These are phyloP conservation scores for Oncorhynchus kisutch DNA, from an alignment of 2,113 vertebrate genomes.

Conservation along the genomic window DNA sequence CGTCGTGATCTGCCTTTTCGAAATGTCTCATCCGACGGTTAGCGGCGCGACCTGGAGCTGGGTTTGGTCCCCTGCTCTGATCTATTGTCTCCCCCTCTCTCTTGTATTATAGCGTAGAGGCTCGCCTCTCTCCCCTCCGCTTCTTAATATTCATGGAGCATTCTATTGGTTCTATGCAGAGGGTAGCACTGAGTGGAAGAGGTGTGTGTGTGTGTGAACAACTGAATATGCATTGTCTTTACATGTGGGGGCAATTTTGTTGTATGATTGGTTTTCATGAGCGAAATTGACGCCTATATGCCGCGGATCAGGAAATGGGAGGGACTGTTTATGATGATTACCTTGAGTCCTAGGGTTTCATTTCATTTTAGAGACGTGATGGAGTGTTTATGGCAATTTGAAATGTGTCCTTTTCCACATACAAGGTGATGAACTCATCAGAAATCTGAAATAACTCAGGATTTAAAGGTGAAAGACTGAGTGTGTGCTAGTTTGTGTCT, in stretches of 20 bases:
- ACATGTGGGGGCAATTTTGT: neutral
- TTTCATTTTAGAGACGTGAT: constrained; percentile 43
- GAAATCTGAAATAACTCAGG: constrained; percentile 19
- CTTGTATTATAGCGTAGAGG: no score
- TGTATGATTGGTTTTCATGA: constrained; percentile 7
- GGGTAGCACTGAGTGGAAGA: constrained; percentile 6
- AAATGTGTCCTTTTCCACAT: constrained; percentile 20
- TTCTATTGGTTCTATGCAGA: constrained; percentile 12
- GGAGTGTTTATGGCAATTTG: constrained; percentile 41
- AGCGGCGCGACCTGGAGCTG: constrained; percentile 13
- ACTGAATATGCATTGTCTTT: constrained; percentile 14
- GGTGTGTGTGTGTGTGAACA: neutral
- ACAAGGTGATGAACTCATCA: constrained; percentile 51
- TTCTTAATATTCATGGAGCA: constrained; percentile 20
- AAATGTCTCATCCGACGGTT: neutral
- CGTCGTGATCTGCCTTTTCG: constrained; percentile 26
- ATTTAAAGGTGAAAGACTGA: neutral
- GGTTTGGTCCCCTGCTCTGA: neutral
- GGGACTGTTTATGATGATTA: constrained; percentile 30
- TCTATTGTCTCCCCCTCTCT: neutral
- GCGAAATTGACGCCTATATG: neutral
- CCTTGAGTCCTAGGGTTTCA: constrained; percentile 15
- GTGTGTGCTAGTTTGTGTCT: neutral
- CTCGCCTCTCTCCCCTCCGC: neutral
- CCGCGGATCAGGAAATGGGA: constrained; percentile 9